Conservation (phyloP, 2,113 vertebrate species). For the Plestiodon gilberti region DNA sequence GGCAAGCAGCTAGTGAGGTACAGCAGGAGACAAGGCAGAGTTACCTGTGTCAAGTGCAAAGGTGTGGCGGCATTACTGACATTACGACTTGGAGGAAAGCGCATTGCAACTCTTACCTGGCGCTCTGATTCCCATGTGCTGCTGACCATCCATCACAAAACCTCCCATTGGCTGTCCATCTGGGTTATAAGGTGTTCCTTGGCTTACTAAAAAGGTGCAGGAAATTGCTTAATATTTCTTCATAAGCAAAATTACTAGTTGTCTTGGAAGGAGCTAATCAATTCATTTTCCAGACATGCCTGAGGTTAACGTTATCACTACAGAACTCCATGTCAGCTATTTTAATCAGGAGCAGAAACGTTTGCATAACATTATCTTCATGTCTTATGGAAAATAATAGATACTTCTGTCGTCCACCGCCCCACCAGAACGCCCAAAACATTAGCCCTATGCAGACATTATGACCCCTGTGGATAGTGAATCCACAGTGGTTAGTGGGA, state of each 20-base stretch:
- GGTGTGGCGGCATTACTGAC: slow-evolving; percentile 30
- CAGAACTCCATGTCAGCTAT: neutral
- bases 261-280: neutral
- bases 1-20: slow-evolving; percentile 66
- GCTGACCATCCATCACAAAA: slow-evolving; percentile 99
- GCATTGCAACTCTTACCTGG: slow-evolving; percentile 86
- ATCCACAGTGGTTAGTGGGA: too few relatives aligned
- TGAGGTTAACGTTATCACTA: neutral
- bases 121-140: slow-evolving; percentile 99
- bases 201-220: slow-evolving; percentile 92
- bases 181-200: slow-evolving; percentile 98
- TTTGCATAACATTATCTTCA: fast-evolving
- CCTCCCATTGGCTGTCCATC: slow-evolving; percentile 99
- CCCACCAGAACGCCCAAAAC: neutral
- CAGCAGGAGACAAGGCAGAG: slow-evolving; percentile 50
- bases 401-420: neutral
- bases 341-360: fast-evolving
- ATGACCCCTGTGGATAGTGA: too few relatives aligned
- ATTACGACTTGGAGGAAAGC: neutral
- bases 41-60: slow-evolving; percentile 58
- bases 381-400: neutral
- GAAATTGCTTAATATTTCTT: slow-evolving; percentile 60
- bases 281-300: slow-evolving; percentile 8
- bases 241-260: neutral
- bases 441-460: too few relatives aligned